Conservation (phyloP, 2,888 invertebrate species). For the Philhelius pedissequus region DNA sequence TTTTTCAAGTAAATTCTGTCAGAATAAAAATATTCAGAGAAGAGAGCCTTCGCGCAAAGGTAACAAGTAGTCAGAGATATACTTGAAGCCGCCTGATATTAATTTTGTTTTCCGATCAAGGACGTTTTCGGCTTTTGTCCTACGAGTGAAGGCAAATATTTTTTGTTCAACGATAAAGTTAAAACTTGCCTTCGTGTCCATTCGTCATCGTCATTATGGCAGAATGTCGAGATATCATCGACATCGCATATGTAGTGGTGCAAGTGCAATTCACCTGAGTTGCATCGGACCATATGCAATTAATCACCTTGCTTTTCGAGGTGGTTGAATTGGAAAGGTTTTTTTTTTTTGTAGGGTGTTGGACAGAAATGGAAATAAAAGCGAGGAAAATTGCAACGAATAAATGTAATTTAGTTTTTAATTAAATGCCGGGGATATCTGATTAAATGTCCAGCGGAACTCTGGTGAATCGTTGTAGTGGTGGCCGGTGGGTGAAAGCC, state of each 20-base stretch:
- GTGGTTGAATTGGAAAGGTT: slow-evolving; percentile 3
- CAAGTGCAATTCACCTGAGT: slow-evolving; percentile 46
- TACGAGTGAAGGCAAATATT: background rate
- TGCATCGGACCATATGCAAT: slow-evolving; percentile 44
- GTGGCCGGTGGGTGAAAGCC: background rate
- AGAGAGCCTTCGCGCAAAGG: background rate
- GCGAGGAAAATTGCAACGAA: slow-evolving; percentile 44
- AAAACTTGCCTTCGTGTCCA: slow-evolving; percentile 37
- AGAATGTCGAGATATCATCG: slow-evolving; percentile 38
- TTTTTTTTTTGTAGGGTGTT: background rate
- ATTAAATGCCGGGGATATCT: slow-evolving; percentile 67
- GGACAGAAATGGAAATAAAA: background rate
- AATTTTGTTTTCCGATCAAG: background rate
- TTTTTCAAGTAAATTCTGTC: background rate
- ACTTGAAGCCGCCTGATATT: slow-evolving; percentile 17
- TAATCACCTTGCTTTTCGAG: slow-evolving; percentile 57
- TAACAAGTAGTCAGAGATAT: background rate
- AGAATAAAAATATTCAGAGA: background rate
- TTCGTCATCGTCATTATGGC: slow-evolving; percentile 66
- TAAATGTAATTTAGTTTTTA: slow-evolving; percentile 69
- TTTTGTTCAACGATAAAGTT: slow-evolving; percentile 3
- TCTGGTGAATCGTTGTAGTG: background rate
- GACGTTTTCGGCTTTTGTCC: background rate
- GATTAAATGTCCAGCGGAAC: slow-evolving; percentile 63
- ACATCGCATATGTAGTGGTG: background rate